Evolutionary conservation across 1,140 invertebrate genomes (phyloP).

Genomic region (Antheraea mylitta): DNA sequence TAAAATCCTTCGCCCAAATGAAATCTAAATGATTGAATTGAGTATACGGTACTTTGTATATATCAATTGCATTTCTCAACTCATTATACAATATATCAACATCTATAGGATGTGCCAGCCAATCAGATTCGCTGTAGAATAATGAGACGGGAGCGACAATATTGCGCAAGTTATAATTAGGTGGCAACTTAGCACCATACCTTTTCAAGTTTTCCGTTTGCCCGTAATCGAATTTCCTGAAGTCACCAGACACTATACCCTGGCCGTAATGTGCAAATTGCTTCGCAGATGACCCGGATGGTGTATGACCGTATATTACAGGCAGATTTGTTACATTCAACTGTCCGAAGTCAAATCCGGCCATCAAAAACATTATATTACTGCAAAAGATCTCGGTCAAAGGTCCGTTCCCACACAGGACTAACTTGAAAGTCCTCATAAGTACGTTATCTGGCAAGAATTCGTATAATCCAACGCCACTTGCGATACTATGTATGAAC

Average conservation of each 20-base stretch:
- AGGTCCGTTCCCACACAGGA: constrained; percentile 33
- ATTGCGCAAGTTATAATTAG: constrained; percentile 80
- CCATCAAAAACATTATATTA: constrained; percentile 34
- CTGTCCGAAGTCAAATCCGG: constrained; percentile 43
- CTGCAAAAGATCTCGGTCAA: constrained; percentile 40
- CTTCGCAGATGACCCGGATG: constrained; percentile 88
- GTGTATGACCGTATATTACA: constrained; percentile 86
- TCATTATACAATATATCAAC: constrained; percentile 57
- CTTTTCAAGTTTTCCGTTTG: constrained; percentile 52
- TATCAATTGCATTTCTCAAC: constrained; percentile 68
- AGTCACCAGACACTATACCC: constrained; percentile 69
- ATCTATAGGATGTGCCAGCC: constrained; percentile 78
- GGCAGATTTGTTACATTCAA: constrained; percentile 81
- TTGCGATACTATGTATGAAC: constrained; percentile 27
- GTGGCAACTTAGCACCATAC: constrained; percentile 78
- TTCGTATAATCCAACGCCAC: constrained; percentile 39
- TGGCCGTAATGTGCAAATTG: constrained; percentile 88
- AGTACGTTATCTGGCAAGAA: constrained; percentile 38
- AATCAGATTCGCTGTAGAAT: constrained; percentile 83
- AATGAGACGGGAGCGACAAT: constrained; percentile 82
- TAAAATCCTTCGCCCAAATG: constrained; percentile 76
- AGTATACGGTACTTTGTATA: constrained; percentile 55
- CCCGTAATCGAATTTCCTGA: constrained; percentile 75
- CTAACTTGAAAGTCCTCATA: constrained; percentile 26
- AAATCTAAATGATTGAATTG: constrained; percentile 81